Base-by-base conservation (phyloP, 2,888 invertebrate genomes). In the Fragum sueziense region DNA sequence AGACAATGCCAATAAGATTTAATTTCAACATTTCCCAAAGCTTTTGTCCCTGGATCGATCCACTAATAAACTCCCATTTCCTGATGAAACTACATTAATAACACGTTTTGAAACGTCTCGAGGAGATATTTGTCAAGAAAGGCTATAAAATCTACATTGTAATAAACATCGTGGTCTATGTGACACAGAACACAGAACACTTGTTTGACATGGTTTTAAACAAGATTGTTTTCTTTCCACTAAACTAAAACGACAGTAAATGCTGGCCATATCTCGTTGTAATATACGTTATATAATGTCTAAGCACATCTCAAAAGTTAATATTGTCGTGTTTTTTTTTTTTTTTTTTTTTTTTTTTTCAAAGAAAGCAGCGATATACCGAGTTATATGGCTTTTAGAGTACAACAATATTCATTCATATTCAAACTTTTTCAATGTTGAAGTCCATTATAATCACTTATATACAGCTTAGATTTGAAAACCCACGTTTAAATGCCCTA, bases 71-170 rank as follows among this genome's bases (percentile, higher is more conserved):
- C 11, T n/a, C 34, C 62, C 14, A 34, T 62, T n/a, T 4, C n/a
- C 20, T 7, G 33, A 33, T 22, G 62, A 33, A 62, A 52, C 69
- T 47, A 69, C 47, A 52, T 51, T 52, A 69, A 69, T 47, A 27
- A 52, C 52, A 47, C 52, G 69, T 52, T 51, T 69, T 69, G 52
- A 69, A 69, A 69, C 51, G 51, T 29, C 29, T 34, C n/a, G 3
- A 62, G 62, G 33, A 62, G 34, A 62, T 62, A 62, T 62, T 62
- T 62, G 62, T 62, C 22, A 22, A 62, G 62, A 62, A 62, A n/a
- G 22, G 22, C 11, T 57, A 57, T 22, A 22, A 57, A 57, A 67
- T 20, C 37, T 20, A 20, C 37, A 67, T 20, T 34, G 22, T 41
- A 22, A 67, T 67, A 34, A 37, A 37, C 67, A 37, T 22, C 22